Evolutionary conservation across 2,113 vertebrate species (phyloP), one percentile per base, ranked within the genome.

Genomic region (Synodontis membranacea): DNA sequence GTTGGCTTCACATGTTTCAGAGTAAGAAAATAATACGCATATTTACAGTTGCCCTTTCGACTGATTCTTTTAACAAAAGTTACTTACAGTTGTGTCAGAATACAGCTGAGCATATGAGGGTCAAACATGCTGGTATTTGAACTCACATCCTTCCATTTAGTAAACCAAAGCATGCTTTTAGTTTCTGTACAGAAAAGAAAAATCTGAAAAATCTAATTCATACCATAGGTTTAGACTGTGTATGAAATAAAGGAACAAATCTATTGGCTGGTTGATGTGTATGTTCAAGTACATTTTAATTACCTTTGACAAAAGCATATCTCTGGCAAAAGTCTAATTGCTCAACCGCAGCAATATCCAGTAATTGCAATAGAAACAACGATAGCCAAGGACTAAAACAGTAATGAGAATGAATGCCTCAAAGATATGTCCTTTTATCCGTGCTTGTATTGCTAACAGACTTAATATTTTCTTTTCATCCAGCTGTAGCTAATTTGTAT

Each of bases 291-390:
- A 3, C 5, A 80, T 75, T 81, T 76, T 58, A 68, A 60, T 86
- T 83, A 75, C 34, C 46, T 54, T 42, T 80, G 66, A 76, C 39
- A 75, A 86, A 80, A 79, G 48, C n/a, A 39, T 66, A 80, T 56
- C 75, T 84, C 6, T 75, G 54, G 79, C 25, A 72, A 84, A 88
- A 62, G 80, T 64, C 84, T 81, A 81, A 86, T 81, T 88, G 86
- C 48, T 82, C 62, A 74, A 82, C 80, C 56, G 56, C 23, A 52
- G 42, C 23, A 62, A 64, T 78, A 54, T 50, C 39, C 56, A 68
- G 15, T 31, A 37, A 85, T 28, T 31, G 62, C n/a, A 52, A 68
- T 72, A 42, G 50, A 28, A 66, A n/a, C 56, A 82, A 74, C 23
- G 81, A 84, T 75, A 83, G 50, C 68, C 54, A 44, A 76, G n/a